Base-by-base conservation (phyloP, 2,888 invertebrate species). In the Lasioglossum figueresi region DNA sequence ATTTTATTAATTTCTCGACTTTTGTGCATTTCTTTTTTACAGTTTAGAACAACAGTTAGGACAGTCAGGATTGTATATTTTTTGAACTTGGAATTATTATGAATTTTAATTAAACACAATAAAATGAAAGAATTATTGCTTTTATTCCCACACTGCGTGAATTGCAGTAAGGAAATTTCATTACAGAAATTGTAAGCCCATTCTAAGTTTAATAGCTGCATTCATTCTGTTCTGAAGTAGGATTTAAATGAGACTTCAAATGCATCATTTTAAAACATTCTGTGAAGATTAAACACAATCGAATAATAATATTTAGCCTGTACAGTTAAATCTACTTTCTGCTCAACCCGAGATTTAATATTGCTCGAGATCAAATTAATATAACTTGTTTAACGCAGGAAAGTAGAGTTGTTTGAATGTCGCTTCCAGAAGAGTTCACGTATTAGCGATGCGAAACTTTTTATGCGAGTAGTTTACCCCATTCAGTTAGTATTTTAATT, bases 371-470 rank as follows among this genome's bases (percentile, higher is more conserved):
- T 31, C 63, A 31, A 34, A 63, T 63, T 19, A 19, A 63, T 31
- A 19, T 63, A 63, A 63, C 63, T 63, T 63, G 31, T 63, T 19
- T 31, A 31, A 31, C 34, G 63, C 34, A 31, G 63, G 3, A 19
- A 31, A 63, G 63, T 31, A 19, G 12, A 63, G 31, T 19, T 34
- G 34, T 63, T 63, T 31, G 31, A 31, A 63, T 63, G 63, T 19
- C 34, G 34, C 3, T 63, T 63, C 19, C 31, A 31, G 63, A 34
- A 16, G 31, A 16, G 63, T 63, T 63, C 63, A 8, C 1, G n/a
- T 63, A 56, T n/a, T 56, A 56, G 63, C 31, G 63, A 63, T 31
- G 31, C 31, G 63, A 63, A 63, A 63, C 63, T 63, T 31, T 63
- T 63, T 63, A 31, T 19, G 4, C 31, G 19, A 31, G 63, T 31